These are phyloP conservation scores for Melikaiella ostensackeni DNA, from an alignment of 2,888 invertebrate species.

Conservation along the genomic window DNA sequence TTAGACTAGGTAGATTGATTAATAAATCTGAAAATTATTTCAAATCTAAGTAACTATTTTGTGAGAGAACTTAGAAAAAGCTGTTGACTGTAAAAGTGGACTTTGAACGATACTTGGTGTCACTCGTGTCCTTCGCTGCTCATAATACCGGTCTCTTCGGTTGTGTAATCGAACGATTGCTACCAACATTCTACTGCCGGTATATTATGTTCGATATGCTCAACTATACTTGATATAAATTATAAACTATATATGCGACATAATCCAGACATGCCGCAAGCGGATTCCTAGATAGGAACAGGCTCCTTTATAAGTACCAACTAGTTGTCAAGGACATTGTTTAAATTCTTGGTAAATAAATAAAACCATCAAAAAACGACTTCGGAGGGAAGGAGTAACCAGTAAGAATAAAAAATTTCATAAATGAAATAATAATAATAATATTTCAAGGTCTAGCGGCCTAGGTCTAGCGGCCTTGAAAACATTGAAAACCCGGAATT, in stretches of 20 bases:
- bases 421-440: no score
- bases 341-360: background rate
- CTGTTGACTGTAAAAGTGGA: conserved; percentile 57
- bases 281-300: conserved; percentile 2
- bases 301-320: background rate
- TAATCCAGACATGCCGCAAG: conserved; percentile 9
- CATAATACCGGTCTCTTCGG: conserved; percentile 61
- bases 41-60: conserved; percentile 12
- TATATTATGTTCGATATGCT: conserved; percentile 44
- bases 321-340: conserved; percentile 25
- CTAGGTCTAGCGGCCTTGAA: no score
- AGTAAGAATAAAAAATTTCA: no score
- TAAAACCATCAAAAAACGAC: background rate
- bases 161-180: conserved; percentile 60
- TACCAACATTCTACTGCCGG: conserved; percentile 55
- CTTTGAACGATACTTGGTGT: conserved; percentile 64
- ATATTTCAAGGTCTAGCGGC: no score
- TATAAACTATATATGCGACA: conserved; percentile 52
- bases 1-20: no score
- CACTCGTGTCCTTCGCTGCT: conserved; percentile 70
- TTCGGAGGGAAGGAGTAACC: no score
- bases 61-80: conserved; percentile 44
- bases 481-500: no score
- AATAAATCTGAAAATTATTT: no score
- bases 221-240: conserved; percentile 45